Percentiles rank a stretch among this genome's conserved stretches.
Conservation (phyloP, 1,140 invertebrate species). For the Drosophila lacertosa region DNA sequence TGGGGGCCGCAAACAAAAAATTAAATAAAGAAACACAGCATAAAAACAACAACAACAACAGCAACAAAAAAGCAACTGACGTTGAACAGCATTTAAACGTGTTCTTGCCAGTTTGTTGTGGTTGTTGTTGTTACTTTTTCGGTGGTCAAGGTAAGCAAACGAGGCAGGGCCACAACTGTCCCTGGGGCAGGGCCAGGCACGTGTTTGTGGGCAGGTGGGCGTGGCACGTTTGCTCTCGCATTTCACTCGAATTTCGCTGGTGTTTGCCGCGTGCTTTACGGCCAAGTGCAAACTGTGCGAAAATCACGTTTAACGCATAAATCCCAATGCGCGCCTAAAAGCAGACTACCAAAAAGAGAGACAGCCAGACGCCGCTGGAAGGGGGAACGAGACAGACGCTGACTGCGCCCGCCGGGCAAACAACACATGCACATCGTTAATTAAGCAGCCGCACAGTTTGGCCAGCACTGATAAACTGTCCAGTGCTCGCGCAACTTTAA, state of each 20-base stretch:
- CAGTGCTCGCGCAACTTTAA: conserved; percentile 7
- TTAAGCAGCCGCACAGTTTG: conserved; percentile 10
- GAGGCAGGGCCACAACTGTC: conserved; percentile 9
- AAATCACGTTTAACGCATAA: conserved; percentile 50
- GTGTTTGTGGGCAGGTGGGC: background rate
- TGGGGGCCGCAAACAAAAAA: background rate
- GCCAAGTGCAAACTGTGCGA: conserved; percentile 29
- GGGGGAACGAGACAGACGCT: too few species aligned
- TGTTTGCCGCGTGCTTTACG: conserved; percentile 3
- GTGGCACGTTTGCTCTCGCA: background rate
- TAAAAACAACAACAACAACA: background rate
- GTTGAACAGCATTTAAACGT: conserved; percentile 44
- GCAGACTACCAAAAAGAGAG: conserved; percentile 17
- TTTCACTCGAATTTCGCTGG: conserved; percentile 8
- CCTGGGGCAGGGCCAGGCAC: too few species aligned
- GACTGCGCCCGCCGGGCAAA: background rate
- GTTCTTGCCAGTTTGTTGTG: conserved; percentile 24
- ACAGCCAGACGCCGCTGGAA: background rate
- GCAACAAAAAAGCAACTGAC: too few species aligned
- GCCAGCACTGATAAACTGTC: background rate
- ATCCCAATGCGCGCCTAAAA: conserved; percentile 43
- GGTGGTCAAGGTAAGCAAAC: conserved; percentile 48
- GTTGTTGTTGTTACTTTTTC: conserved; percentile 7
- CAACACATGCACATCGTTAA: conserved; percentile 14
- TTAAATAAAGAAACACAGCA: background rate